These are phyloP conservation scores for Hoplostethus mediterraneus DNA, from an alignment of 2,797 vertebrate genomes.

Conservation along the genomic window DNA sequence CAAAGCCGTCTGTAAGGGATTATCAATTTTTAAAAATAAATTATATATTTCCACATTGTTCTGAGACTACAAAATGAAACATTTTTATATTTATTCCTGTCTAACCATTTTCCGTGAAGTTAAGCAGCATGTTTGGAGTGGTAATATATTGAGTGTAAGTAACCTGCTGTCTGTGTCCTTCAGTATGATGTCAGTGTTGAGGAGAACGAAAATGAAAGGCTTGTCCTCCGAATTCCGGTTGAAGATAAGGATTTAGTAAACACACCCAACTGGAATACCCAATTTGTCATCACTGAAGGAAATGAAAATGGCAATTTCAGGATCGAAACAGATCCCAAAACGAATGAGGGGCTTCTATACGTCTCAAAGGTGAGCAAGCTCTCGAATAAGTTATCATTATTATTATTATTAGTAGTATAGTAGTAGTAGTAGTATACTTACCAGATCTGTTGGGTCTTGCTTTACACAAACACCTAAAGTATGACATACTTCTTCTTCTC, in stretches of 20 bases:
- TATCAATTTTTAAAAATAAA: too few relatives aligned
- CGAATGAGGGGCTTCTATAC: constrained; percentile 89
- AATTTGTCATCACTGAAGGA: constrained; percentile 87
- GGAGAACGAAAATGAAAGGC: constrained; percentile 85
- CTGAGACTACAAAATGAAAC: neutral
- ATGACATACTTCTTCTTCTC: neutral
- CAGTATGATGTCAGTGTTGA: constrained; percentile 83
- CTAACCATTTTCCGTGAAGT: too few relatives aligned
- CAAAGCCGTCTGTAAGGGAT: constrained; percentile 84
- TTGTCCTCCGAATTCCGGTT: constrained; percentile 86
- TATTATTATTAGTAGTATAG: neutral
- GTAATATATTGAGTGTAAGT: neutral
- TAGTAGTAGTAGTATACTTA: neutral
- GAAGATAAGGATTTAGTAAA: constrained; percentile 87
- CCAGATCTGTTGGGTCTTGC: neutral
- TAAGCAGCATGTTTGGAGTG: neutral
- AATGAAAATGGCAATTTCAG: constrained; percentile 89
- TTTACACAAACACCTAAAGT: neutral
- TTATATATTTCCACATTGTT: neutral
- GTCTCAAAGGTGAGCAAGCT: constrained; percentile 84
- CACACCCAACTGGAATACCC: constrained; percentile 84
- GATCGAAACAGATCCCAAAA: constrained; percentile 87
- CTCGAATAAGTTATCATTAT: neutral
- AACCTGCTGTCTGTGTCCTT: neutral
- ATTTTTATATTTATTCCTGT: neutral